phyloP scores from a whole-genome alignment of 2,113 vertebrate genomes.

The Marmota monax region DNA sequence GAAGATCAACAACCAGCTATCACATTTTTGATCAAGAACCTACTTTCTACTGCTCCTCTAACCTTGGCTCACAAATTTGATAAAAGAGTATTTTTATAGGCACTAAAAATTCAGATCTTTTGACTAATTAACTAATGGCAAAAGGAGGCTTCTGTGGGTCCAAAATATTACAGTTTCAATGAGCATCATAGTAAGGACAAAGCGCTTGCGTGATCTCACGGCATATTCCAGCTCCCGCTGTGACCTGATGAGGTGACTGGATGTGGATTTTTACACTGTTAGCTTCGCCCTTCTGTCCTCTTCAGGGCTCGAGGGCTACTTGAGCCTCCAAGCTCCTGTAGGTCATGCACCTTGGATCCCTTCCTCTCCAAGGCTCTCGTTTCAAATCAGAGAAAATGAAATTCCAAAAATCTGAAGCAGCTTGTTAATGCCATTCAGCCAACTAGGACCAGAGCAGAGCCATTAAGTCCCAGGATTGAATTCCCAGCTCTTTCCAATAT shows the following conservation, averaged over 20 bases:
- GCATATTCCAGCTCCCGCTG: neutral
- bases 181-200: neutral
- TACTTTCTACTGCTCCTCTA: neutral
- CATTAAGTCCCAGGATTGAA: neutral
- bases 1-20: too few species aligned
- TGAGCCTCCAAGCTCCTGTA: fast-evolving
- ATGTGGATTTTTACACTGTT: too few species aligned
- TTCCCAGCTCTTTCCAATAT: neutral
- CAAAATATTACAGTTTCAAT: neutral
- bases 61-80: neutral
- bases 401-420: neutral
- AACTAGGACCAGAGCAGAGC: neutral
- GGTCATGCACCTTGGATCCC: neutral
- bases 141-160: neutral
- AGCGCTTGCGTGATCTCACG: neutral
- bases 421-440: neutral
- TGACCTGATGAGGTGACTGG: too few species aligned
- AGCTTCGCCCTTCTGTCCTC: neutral
- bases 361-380: neutral
- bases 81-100: neutral
- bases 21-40: neutral
- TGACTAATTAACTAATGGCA: neutral
- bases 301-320: too few species aligned
- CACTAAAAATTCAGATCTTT: neutral
- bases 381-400: neutral